These are phyloP conservation scores for Chydorus sphaericus DNA, from an alignment of 2,888 invertebrate genomes.

Conservation along the genomic window DNA sequence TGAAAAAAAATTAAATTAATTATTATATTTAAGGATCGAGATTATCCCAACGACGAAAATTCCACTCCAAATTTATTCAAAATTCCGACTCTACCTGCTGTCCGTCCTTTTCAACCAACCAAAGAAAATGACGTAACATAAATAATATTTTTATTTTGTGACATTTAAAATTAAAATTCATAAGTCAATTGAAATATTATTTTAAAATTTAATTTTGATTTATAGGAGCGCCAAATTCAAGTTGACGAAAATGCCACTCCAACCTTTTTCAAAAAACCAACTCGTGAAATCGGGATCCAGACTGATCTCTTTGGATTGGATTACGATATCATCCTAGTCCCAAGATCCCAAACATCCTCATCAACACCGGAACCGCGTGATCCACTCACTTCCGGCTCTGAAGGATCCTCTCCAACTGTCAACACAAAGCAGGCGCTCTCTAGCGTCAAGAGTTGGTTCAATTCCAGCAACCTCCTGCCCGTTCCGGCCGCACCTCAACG, in stretches of 20 bases:
- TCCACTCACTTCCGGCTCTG: background rate
- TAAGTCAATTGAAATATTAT: too few species aligned
- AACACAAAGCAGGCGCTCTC: conserved; percentile 54
- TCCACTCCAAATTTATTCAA: too few species aligned
- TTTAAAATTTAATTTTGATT: too few species aligned
- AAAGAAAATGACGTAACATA: too few species aligned
- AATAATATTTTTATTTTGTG: too few species aligned
- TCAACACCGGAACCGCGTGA: background rate
- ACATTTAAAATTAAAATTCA: too few species aligned
- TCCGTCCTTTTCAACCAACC: background rate
- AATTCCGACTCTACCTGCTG: too few species aligned
- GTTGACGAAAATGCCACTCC: background rate
- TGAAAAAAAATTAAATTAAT: too few species aligned
- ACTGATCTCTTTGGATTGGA: conserved; percentile 8
- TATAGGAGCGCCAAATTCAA: too few species aligned
- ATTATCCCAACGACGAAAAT: too few species aligned
- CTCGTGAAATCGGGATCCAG: background rate
- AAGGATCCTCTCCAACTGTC: conserved; percentile 33
- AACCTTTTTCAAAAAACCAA: background rate
- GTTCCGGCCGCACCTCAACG: background rate
- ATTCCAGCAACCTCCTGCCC: conserved; percentile 30
- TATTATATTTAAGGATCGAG: too few species aligned
- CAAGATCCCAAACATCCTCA: conserved; percentile 9
- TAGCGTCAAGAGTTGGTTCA: conserved; percentile 46
- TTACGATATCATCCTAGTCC: conserved; percentile 5